These are phyloP conservation scores for Nipponacmea schrenckii DNA, from an alignment of 2,888 invertebrate species.

Conservation along the genomic window DNA sequence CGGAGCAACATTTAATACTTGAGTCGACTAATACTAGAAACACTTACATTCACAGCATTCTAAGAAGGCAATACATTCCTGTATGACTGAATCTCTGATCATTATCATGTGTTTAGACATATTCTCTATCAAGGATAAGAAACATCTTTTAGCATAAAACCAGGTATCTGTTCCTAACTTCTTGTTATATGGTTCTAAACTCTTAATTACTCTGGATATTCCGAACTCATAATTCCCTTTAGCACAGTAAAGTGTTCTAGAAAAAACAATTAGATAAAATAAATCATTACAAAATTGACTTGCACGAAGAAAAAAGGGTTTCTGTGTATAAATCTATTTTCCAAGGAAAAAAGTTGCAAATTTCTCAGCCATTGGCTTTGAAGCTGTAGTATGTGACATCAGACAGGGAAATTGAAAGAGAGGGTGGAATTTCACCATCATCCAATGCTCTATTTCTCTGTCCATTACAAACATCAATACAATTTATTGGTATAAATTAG, in stretches of 20 bases:
- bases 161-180: conserved; percentile 98
- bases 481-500: too few species aligned
- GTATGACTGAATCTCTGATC: conserved; percentile 85
- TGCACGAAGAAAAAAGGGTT: background rate
- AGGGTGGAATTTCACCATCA: too few species aligned
- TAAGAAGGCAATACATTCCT: conserved; percentile 88
- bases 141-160: conserved; percentile 96
- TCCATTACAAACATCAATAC: too few species aligned
- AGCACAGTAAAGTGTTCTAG: conserved; percentile 91
- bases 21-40: too few species aligned
- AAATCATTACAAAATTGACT: background rate
- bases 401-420: too few species aligned
- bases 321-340: background rate
- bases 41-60: conserved; percentile 83
- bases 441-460: too few species aligned
- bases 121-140: conserved; percentile 91
- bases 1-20: too few species aligned
- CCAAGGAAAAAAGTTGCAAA: too few species aligned
- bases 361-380: too few species aligned
- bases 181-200: conserved; percentile 91
- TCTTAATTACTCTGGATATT: conserved; percentile 95
- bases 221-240: conserved; percentile 99
- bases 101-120: conserved; percentile 90
- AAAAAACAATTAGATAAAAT: conserved; percentile 39
- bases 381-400: too few species aligned